These are phyloP conservation scores for Scartelaos histophorus DNA, from an alignment of 2,113 vertebrate species.

Conservation along the genomic window DNA sequence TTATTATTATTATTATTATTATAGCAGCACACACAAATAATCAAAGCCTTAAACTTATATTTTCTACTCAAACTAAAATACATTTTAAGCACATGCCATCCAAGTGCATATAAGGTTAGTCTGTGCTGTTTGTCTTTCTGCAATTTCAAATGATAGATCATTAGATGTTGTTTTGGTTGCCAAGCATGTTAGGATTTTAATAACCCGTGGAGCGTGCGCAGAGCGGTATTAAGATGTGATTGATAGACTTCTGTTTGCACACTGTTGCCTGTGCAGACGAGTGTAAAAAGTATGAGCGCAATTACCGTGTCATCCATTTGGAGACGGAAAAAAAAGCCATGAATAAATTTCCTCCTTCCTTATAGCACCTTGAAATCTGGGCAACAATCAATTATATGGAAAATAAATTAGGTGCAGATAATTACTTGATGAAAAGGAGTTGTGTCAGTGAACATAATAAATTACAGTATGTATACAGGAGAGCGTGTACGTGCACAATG, in stretches of 20 bases:
- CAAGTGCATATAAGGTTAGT: not conserved
- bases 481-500: conserved; percentile 26
- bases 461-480: conserved; percentile 23
- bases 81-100: not conserved
- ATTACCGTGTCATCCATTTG: not conserved
- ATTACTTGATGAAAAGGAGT: conserved; percentile 40
- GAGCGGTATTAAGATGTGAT: not conserved
- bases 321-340: conserved; percentile 3
- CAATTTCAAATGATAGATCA: conserved; percentile 2
- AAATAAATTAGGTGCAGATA: conserved; percentile 34
- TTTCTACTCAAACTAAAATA: not conserved
- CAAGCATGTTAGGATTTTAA: conserved; percentile 4
- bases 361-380: conserved; percentile 20
- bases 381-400: conserved; percentile 29
- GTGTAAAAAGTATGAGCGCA: conserved; percentile 7
- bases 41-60: not conserved
- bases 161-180: conserved; percentile 1
- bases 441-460: conserved; percentile 47
- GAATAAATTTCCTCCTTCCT: not conserved
- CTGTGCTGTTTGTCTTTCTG: not conserved
- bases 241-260: conserved; percentile 4
- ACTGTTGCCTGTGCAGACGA: not conserved
- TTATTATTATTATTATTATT: no score
- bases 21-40: not conserved
- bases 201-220: not conserved